Evolutionary conservation across 2,797 vertebrate genomes (phyloP).

Genomic region (Fringilla coelebs): DNA sequence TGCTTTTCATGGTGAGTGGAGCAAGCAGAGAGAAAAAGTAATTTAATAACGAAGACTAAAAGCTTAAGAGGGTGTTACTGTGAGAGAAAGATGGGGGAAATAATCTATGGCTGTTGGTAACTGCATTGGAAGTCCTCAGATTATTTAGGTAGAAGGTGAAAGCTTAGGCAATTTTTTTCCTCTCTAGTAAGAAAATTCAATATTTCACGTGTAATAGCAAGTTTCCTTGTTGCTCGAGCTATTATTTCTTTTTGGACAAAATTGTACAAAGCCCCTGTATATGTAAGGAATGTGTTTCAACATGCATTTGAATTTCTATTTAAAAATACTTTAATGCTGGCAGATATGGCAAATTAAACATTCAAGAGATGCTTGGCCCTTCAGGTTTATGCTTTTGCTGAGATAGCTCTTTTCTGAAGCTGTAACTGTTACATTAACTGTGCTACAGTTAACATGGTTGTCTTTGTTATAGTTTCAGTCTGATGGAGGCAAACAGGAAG

Average conservation of each 20-base stretch:
- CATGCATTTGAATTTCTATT: neutral
- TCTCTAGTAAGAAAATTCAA: neutral
- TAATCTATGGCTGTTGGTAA: neutral
- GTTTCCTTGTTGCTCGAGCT: neutral
- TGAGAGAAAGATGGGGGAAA: neutral
- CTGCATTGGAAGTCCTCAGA: neutral
- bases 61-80: neutral
- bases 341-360: neutral
- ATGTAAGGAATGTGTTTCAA: neutral
- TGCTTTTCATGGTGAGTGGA: constrained; percentile 17
- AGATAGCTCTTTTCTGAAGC: neutral
- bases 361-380: neutral
- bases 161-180: neutral
- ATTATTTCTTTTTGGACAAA: neutral
- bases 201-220: neutral
- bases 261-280: neutral
- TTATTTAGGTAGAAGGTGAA: neutral
- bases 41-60: neutral
- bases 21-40: neutral
- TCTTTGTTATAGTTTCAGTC: constrained; percentile 82
- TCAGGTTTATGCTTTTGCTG: constrained; percentile 4
- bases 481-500: constrained; percentile 83
- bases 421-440: neutral
- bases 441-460: neutral
- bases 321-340: neutral